A percentile compares a stretch with the other conserved stretches of the same genome.
phyloP scores from a whole-genome alignment of 2,797 vertebrate genomes.

The Eulemur mongoz region DNA sequence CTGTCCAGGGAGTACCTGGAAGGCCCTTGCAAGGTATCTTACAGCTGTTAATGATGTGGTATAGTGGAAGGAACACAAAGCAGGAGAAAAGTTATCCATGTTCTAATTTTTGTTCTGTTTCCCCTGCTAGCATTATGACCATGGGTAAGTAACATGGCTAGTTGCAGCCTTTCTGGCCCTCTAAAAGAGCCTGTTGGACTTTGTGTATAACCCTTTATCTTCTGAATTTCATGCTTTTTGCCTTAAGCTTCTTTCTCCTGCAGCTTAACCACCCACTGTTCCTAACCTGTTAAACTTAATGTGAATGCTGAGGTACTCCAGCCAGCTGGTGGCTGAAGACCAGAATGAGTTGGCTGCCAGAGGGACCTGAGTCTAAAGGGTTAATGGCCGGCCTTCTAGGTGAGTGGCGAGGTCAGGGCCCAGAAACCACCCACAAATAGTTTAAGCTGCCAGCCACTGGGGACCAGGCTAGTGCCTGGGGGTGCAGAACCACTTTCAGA shows the following conservation, averaged over 20 bases:
- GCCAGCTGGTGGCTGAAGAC: not conserved
- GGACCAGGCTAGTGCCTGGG: constrained; percentile 58
- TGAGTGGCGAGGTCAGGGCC: not conserved
- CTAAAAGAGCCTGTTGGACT: not conserved
- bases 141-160: too few species aligned
- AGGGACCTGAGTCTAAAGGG: not conserved
- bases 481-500: constrained; percentile 33
- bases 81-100: too few species aligned
- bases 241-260: not conserved
- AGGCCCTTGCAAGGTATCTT: not conserved
- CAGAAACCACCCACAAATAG: constrained; percentile 17
- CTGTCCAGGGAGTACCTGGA: not conserved
- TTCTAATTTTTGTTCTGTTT: not conserved
- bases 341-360: not conserved
- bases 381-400: constrained; percentile 2
- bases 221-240: not conserved
- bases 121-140: not conserved
- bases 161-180: not conserved
- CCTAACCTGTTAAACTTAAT: not conserved
- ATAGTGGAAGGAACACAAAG: not conserved
- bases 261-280: not conserved
- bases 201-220: not conserved
- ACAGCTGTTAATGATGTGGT: not conserved
- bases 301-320: not conserved
- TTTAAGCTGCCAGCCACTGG: constrained; percentile 39